These are phyloP conservation scores for Perccottus glenii DNA, from an alignment of 2,113 vertebrate species.

Conservation along the genomic window DNA sequence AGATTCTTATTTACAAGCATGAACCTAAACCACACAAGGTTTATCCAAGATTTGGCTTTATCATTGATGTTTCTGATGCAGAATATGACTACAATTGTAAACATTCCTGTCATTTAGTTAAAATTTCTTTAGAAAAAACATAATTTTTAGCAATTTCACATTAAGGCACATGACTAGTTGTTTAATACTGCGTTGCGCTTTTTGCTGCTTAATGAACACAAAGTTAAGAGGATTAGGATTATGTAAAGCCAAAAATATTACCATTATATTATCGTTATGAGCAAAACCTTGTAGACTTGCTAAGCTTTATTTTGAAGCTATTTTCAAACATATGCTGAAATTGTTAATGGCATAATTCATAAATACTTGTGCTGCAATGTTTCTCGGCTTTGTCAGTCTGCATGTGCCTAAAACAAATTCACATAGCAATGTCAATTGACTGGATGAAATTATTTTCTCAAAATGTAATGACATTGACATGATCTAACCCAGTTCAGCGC, in stretches of 20 bases:
- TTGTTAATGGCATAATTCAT: background rate
- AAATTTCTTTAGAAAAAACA: constrained; percentile 17
- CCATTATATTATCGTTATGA: constrained; percentile 23
- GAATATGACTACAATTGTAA: background rate
- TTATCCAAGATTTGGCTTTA: constrained; percentile 16
- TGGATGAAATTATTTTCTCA: background rate
- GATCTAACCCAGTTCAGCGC: constrained; percentile 11
- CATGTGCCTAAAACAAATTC: background rate
- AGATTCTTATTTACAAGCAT: too few species aligned
- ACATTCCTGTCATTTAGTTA: background rate
- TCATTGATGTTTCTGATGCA: background rate
- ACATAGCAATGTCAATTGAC: background rate
- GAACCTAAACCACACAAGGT: background rate
- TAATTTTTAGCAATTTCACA: constrained; percentile 26
- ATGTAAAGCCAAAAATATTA: constrained; percentile 28
- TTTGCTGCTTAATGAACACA: constrained; percentile 41
- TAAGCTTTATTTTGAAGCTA: background rate
- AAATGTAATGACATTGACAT: constrained; percentile 18
- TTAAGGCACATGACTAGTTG: constrained; percentile 28
- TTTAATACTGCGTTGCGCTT: constrained; percentile 21
- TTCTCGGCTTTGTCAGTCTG: background rate
- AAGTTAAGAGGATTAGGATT: constrained; percentile 50
- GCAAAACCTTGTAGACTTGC: background rate
- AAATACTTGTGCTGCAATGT: background rate
- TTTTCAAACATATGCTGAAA: constrained; percentile 11